A percentile compares a stretch with the other conserved stretches of the same genome.
Conservation (phyloP, 2,797 vertebrate species). For the Enteromius mattozi region DNA sequence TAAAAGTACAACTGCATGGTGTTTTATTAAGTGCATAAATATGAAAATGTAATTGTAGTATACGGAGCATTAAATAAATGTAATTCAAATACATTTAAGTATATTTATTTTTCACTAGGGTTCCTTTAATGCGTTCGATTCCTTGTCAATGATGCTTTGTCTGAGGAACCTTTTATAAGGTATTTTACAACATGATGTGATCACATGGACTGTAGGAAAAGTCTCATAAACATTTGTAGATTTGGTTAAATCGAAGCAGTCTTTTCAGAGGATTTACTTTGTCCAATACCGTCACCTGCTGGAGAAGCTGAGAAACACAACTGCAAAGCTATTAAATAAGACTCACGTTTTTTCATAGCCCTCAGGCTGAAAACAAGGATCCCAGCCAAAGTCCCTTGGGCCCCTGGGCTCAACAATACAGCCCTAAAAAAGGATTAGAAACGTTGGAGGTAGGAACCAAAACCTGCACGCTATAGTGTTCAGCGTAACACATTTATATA, state of each 20-base stretch:
- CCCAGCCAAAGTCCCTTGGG: constrained; percentile 97
- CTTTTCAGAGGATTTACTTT: not conserved
- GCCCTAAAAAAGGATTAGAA: constrained; percentile 78
- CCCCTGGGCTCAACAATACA: constrained; percentile 91
- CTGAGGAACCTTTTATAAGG: not conserved
- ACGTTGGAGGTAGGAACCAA: not conserved
- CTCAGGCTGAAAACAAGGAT: constrained; percentile 95
- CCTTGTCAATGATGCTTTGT: not conserved
- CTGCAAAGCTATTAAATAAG: not conserved
- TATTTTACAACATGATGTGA: not conserved
- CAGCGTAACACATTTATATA: not conserved
- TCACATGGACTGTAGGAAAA: not conserved
- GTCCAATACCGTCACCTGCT: not conserved
- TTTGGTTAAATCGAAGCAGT: not conserved
- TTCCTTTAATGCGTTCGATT: not conserved
- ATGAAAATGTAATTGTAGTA: no score
- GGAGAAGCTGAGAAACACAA: not conserved
- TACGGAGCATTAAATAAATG: no score
- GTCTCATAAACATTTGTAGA: not conserved
- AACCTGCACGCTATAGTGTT: not conserved
- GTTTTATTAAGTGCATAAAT: no score
- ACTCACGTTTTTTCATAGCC: constrained; percentile 92
- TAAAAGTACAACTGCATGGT: no score
- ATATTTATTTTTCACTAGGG: no score
- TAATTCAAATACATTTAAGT: no score